Conservation (phyloP, 1,140 invertebrate species). For the Zaprionus lachaisei region DNA sequence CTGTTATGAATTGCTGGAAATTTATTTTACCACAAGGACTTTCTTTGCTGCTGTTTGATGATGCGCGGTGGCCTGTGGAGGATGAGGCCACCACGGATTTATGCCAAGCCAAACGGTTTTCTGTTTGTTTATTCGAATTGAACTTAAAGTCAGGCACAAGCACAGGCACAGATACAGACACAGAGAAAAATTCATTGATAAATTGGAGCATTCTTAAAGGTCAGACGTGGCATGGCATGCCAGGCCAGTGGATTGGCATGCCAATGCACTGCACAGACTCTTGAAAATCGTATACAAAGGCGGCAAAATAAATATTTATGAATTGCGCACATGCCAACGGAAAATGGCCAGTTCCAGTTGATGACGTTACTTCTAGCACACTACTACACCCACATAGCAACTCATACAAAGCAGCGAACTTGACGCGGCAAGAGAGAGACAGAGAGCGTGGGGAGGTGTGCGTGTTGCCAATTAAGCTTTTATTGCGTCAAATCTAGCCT, state of each 20-base stretch:
- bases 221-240: conserved; percentile 32
- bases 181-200: conserved; percentile 59
- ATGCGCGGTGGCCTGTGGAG: conserved; percentile 5
- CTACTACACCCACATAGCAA: conserved; percentile 16
- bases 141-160: conserved; percentile 58
- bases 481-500: too few relatives aligned
- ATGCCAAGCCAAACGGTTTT: conserved; percentile 38
- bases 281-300: conserved; percentile 34
- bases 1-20: conserved; percentile 74
- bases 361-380: conserved; percentile 59
- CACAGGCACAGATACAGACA: neutral
- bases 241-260: conserved; percentile 40
- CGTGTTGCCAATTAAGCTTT: neutral
- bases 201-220: conserved; percentile 58
- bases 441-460: neutral
- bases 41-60: conserved; percentile 30
- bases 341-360: conserved; percentile 56
- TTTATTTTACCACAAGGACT: conserved; percentile 80
- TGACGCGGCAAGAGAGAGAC: neutral
- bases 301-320: conserved; percentile 75
- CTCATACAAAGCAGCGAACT: conserved; percentile 3
- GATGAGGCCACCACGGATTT: conserved; percentile 41
- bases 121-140: conserved; percentile 68
- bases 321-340: conserved; percentile 62
- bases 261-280: conserved; percentile 31